A percentile compares a stretch with the other conserved stretches of the same genome.
These are phyloP conservation scores for Oncopodura yosiiana DNA, from an alignment of 1,140 invertebrate species.

Conservation along the genomic window DNA sequence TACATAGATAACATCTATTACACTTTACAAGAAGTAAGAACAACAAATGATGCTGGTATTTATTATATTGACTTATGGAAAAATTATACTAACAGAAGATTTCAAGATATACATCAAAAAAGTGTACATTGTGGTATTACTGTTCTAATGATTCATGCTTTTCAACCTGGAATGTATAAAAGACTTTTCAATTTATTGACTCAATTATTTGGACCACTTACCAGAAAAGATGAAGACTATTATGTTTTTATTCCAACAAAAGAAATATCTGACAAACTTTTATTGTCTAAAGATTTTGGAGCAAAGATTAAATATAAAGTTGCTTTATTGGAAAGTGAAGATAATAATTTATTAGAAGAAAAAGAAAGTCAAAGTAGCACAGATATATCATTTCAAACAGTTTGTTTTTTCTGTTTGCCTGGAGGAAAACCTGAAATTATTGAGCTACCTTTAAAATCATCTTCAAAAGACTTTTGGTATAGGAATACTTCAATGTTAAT, in stretches of 20 bases:
- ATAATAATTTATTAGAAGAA: not conserved
- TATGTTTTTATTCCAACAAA: not conserved
- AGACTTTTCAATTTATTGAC: not conserved
- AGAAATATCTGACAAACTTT: not conserved
- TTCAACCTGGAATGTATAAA: not conserved
- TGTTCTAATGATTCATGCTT: not conserved
- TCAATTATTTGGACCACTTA: not conserved
- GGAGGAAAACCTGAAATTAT: not conserved
- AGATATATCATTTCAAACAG: too few relatives aligned
- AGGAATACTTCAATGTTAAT: too few relatives aligned
- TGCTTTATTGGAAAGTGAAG: not conserved
- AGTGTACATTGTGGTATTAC: not conserved
- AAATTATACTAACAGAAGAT: too few relatives aligned
- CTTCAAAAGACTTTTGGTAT: not conserved
- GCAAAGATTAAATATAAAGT: conserved; percentile 17
- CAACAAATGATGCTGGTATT: too few relatives aligned
- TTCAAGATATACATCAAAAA: too few relatives aligned
- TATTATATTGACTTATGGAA: too few relatives aligned
- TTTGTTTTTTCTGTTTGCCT: conserved; percentile 11
- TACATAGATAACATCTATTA: too few relatives aligned
- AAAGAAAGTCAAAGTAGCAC: too few relatives aligned
- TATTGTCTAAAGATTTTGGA: not conserved
- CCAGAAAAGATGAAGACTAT: conserved; percentile 6
- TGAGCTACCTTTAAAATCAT: not conserved
- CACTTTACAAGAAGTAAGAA: too few relatives aligned